Evolutionary conservation across 2,888 invertebrate species (phyloP).

Genomic region (Euzophera pinguis): DNA sequence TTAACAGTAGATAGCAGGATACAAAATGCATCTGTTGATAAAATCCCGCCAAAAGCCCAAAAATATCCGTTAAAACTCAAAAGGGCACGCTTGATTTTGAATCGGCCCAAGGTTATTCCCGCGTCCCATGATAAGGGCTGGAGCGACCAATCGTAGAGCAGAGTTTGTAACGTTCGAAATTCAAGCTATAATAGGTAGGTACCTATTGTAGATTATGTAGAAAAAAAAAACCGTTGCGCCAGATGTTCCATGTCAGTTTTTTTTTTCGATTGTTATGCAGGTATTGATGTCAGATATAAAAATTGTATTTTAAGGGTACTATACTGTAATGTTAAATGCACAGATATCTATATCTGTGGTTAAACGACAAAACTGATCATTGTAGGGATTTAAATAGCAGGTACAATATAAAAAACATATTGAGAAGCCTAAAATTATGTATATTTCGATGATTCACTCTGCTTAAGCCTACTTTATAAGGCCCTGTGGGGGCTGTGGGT

Average conservation of each 20-base stretch:
- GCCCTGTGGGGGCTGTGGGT: background rate
- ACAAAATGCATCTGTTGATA: background rate
- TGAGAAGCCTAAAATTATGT: background rate
- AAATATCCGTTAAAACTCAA: conserved; percentile 47
- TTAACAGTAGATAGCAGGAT: background rate
- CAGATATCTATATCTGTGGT: too few relatives aligned
- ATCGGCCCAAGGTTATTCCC: conserved; percentile 47
- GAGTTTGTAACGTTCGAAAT: conserved; percentile 56
- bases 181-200: conserved; percentile 18
- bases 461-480: conserved; percentile 1
- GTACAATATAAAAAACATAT: too few relatives aligned
- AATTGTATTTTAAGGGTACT: too few relatives aligned
- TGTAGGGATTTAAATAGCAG: too few relatives aligned
- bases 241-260: background rate
- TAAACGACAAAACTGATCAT: too few relatives aligned
- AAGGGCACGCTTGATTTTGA: conserved; percentile 46
- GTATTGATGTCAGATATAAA: too few relatives aligned
- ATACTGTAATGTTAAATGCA: too few relatives aligned
- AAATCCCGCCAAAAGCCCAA: conserved; percentile 32
- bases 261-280: too few relatives aligned
- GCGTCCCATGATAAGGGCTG: conserved; percentile 64
- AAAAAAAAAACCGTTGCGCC: conserved; percentile 5
- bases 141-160: conserved; percentile 52
- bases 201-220: background rate
- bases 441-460: background rate